Percentiles rank a stretch among this genome's conserved stretches.
Evolutionary conservation across 92 coral and sea anemone species (phyloP).

Genomic region (Epizoanthus illoricatus): DNA sequence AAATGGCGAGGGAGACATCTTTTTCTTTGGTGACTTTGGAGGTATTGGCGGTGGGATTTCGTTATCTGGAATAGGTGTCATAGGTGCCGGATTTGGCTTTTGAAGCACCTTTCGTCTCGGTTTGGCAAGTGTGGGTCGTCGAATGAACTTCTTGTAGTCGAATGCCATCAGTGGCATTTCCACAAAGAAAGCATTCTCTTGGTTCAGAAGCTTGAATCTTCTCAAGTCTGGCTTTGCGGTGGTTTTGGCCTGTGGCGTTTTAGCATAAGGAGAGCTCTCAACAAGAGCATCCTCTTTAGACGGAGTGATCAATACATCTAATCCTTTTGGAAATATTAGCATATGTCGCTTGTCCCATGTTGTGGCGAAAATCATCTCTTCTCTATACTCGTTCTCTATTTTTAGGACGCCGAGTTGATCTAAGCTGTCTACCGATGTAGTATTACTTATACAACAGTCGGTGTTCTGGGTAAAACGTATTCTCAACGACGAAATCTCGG

Average conservation of each 20-base stretch:
- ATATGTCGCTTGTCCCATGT: constrained; percentile 27
- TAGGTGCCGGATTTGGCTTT: background rate
- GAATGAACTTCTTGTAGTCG: constrained; percentile 32
- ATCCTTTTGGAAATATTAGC: constrained; percentile 22
- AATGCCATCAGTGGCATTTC: constrained; percentile 38
- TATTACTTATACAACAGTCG: background rate
- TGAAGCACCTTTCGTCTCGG: constrained; percentile 20
- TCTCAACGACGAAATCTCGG: constrained; percentile 30
- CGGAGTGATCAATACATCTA: constrained; percentile 37
- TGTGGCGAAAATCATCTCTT: constrained; percentile 37
- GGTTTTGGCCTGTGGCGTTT: constrained; percentile 19
- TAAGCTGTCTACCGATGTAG: background rate
- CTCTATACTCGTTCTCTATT: constrained; percentile 19
- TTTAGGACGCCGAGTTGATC: constrained; percentile 20
- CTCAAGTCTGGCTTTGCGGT: constrained; percentile 31
- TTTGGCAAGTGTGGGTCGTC: constrained; percentile 20
- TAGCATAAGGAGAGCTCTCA: constrained; percentile 26
- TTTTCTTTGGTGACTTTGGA: constrained; percentile 38
- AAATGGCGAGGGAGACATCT: constrained; percentile 17
- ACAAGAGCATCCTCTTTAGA: constrained; percentile 26
- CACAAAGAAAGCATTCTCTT: constrained; percentile 34
- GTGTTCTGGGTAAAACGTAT: constrained; percentile 18
- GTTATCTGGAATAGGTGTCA: background rate
- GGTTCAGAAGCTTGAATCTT: constrained; percentile 34
- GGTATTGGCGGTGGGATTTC: constrained; percentile 35